Conservation (phyloP, 2,113 vertebrate genomes). For the Dromas ardeola region DNA sequence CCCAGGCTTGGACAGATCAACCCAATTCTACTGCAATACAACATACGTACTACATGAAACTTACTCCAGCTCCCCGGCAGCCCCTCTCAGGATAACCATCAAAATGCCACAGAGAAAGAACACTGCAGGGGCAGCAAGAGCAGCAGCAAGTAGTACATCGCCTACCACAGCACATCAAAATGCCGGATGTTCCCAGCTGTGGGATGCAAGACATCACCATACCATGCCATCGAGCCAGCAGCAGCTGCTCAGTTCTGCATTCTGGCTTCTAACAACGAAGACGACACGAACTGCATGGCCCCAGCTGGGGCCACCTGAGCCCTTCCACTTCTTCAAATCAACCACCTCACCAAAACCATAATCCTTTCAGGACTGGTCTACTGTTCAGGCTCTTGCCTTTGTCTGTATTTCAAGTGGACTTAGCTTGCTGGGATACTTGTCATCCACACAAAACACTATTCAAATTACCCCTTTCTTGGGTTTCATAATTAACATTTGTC, state of each 20-base stretch:
- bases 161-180: not conserved
- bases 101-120: not conserved
- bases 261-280: not conserved
- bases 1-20: not conserved
- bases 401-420: not conserved
- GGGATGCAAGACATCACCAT: not conserved
- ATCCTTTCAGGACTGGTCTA: not conserved
- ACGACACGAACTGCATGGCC: fast-evolving
- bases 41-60: fast-evolving
- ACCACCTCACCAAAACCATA: not conserved
- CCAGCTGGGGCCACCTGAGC: fast-evolving
- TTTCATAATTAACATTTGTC: conserved; percentile 22
- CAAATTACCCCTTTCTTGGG: not conserved
- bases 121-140: not conserved
- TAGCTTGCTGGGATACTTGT: not conserved
- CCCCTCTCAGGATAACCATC: not conserved
- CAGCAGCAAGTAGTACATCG: not conserved
- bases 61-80: not conserved
- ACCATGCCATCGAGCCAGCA: not conserved
- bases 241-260: not conserved
- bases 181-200: not conserved
- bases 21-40: fast-evolving
- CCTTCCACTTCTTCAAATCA: not conserved
- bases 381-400: not conserved
- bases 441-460: not conserved